Evolutionary conservation across 1,140 invertebrate species (phyloP).

Genomic region (Amphibalanus amphitrite): DNA sequence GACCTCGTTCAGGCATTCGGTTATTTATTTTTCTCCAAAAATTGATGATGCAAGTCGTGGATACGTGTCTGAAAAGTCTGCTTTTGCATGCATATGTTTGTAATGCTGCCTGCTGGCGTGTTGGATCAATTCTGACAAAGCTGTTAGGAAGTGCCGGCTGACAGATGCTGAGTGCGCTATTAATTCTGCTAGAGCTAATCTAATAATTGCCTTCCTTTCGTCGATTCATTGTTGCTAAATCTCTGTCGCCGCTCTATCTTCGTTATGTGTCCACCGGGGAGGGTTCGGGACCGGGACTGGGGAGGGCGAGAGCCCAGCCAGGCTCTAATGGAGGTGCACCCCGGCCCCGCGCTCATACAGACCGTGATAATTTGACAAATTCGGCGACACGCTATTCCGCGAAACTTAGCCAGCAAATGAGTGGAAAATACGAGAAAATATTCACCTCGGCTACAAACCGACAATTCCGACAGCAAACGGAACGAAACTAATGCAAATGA

Average conservation of each 20-base stretch:
- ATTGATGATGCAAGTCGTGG: too few relatives aligned
- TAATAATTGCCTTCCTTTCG: not conserved
- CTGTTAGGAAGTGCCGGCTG: too few relatives aligned
- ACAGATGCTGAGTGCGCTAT: not conserved
- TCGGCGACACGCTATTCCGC: not conserved
- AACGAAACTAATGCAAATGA: slow-evolving; percentile 3
- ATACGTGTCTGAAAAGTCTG: too few relatives aligned
- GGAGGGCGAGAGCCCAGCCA: too few relatives aligned
- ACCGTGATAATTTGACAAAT: not conserved
- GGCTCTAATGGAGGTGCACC: too few relatives aligned
- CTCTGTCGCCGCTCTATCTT: not conserved
- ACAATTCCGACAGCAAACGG: not conserved
- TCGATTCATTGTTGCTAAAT: not conserved
- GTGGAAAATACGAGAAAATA: not conserved
- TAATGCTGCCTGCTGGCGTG: too few relatives aligned
- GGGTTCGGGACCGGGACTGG: too few relatives aligned
- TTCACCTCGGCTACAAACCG: not conserved
- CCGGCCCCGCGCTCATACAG: not conserved
- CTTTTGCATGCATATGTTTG: too few relatives aligned
- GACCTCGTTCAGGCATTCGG: too few relatives aligned
- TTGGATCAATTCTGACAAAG: too few relatives aligned
- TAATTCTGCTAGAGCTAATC: not conserved
- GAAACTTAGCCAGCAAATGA: not conserved
- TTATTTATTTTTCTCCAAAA: too few relatives aligned
- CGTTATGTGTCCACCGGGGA: not conserved